Percentiles rank a stretch among this genome's conserved stretches.
Evolutionary conservation across 2,113 vertebrate species (phyloP).

Genomic region (Plestiodon gilberti): DNA sequence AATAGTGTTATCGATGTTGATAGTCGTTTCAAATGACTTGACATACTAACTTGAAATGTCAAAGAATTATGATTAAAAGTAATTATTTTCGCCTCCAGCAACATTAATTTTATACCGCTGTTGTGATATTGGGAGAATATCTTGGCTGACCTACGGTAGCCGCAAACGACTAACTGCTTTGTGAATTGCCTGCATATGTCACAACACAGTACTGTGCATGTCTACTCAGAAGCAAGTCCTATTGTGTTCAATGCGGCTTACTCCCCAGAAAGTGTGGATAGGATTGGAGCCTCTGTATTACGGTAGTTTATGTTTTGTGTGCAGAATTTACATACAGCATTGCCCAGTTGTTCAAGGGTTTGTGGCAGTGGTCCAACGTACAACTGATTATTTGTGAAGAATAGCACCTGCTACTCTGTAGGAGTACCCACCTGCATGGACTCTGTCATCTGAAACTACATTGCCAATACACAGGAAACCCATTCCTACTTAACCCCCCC

Average conservation of each 20-base stretch:
- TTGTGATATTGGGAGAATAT: background rate
- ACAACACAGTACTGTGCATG: too few species aligned
- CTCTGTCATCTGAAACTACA: too few species aligned
- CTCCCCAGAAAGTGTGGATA: too few species aligned
- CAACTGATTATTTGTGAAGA: background rate
- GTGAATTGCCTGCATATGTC: background rate
- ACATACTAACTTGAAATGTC: background rate
- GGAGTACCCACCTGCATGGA: too few species aligned
- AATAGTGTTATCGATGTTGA: background rate
- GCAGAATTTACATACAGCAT: background rate
- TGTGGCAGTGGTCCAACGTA: background rate
- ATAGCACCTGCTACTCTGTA: too few species aligned
- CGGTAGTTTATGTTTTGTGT: background rate
- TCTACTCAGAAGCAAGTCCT: too few species aligned
- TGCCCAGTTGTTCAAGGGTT: background rate
- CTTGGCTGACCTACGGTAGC: background rate
- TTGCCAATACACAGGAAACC: too few species aligned
- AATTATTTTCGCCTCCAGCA: slow-evolving; percentile 1
- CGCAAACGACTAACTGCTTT: background rate
- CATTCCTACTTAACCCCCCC: too few species aligned
- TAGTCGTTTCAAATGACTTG: background rate
- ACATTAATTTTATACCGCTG: background rate
- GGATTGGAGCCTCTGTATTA: too few species aligned
- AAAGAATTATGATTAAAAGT: slow-evolving; percentile 30
- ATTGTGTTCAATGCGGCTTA: too few species aligned